phyloP scores from a whole-genome alignment of 1,140 invertebrate species.

The Drosophila pectinifera region DNA sequence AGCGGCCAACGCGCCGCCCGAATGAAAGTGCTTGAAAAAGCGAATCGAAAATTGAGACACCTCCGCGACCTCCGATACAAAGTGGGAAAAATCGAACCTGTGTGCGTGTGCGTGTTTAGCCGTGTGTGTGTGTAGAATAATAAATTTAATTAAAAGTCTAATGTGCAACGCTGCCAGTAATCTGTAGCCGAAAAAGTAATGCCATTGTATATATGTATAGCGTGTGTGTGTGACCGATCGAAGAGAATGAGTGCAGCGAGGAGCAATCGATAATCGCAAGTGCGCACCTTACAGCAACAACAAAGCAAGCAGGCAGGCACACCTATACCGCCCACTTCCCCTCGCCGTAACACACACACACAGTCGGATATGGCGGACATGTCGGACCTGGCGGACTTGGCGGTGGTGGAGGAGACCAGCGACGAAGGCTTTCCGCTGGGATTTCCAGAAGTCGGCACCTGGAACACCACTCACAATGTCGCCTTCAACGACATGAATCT shows the following conservation, averaged over 20 bases:
- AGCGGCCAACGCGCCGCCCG: slow-evolving; percentile 16
- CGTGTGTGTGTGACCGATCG: slow-evolving; percentile 34
- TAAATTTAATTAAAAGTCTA: slow-evolving; percentile 64
- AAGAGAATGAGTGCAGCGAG: slow-evolving; percentile 51
- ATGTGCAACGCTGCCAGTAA: slow-evolving; percentile 44
- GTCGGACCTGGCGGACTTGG: slow-evolving; percentile 37
- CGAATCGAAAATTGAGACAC: slow-evolving; percentile 55
- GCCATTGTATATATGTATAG: slow-evolving; percentile 42
- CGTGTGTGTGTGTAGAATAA: slow-evolving; percentile 48
- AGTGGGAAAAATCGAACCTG: slow-evolving; percentile 79
- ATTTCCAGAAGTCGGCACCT: slow-evolving; percentile 86
- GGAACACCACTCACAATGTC: slow-evolving; percentile 86
- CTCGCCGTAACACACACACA: background rate
- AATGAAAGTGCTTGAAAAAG: slow-evolving; percentile 42
- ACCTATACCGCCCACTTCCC: slow-evolving; percentile 14
- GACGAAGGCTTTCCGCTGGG: slow-evolving; percentile 81
- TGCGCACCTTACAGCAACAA: slow-evolving; percentile 22
- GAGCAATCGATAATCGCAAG: slow-evolving; percentile 23
- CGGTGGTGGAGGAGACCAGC: slow-evolving; percentile 58
- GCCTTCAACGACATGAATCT: slow-evolving; percentile 91
- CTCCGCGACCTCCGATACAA: slow-evolving; percentile 71
- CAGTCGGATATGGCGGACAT: slow-evolving; percentile 13
- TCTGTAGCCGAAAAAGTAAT: slow-evolving; percentile 39
- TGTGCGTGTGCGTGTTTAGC: slow-evolving; percentile 31
- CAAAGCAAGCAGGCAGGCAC: slow-evolving; percentile 22